A percentile compares a stretch with the other conserved stretches of the same genome.
Conservation (phyloP, 2,888 invertebrate genomes). For the Dryobotodes eremita region DNA sequence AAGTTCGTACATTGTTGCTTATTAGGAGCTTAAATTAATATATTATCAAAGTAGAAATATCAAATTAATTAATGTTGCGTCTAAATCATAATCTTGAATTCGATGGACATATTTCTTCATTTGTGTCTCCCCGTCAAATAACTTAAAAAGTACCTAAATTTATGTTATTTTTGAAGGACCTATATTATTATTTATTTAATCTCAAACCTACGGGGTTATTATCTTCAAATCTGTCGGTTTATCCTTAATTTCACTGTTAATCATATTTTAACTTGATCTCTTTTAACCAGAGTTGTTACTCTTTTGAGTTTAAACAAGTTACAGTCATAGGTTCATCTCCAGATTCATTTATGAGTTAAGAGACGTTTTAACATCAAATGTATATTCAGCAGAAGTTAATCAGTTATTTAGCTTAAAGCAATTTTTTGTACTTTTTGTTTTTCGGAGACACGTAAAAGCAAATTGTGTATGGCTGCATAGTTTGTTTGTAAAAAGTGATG, state of each 20-base stretch:
- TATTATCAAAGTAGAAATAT: conserved; percentile 13
- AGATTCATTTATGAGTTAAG: neutral
- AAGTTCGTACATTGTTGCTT: neutral
- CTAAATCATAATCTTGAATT: conserved; percentile 51
- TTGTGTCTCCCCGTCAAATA: conserved; percentile 52
- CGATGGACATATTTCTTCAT: conserved; percentile 68
- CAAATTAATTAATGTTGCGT: neutral
- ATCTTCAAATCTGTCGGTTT: neutral
- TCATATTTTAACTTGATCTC: neutral
- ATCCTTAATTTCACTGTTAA: neutral
- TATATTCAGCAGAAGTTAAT: neutral
- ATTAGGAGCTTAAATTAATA: conserved; percentile 7
- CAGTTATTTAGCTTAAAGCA: neutral
- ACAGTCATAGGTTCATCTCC: neutral
- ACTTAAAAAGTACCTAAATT: too few relatives aligned
- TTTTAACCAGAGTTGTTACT: neutral
- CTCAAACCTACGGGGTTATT: neutral
- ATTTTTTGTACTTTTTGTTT: neutral
- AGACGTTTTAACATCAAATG: neutral
- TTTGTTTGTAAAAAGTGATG: conserved; percentile 62
- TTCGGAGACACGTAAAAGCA: conserved; percentile 50
- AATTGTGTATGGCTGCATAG: conserved; percentile 82
- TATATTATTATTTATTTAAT: neutral
- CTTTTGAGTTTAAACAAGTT: neutral
- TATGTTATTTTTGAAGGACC: too few relatives aligned